Base-by-base conservation (phyloP, 2,888 invertebrate species). In the Linnaemya vulpina region DNA sequence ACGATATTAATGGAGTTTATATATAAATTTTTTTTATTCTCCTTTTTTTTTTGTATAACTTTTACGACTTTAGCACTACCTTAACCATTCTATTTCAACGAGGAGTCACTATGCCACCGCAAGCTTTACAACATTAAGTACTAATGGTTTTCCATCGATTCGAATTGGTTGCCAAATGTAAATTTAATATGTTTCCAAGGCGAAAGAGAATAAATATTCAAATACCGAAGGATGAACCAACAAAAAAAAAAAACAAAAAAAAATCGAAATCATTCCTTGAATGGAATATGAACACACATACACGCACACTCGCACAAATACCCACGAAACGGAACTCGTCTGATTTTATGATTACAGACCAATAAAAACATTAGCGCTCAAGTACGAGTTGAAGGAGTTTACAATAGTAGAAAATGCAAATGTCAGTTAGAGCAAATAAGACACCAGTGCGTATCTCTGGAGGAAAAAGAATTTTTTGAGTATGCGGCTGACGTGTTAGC, bases 271-370 rank as follows among this genome's bases (percentile, higher is more conserved):
- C 68, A 63, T 84, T 55, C 35, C 43, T 58, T 15, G 3, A 17
- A 53, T n/a, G n/a, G 25, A 60, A 62, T 13, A n/a, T 13, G 35
- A 58, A 71, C 43, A 65, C 35, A 62, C 75, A 60, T 20, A 25
- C 51, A 20, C 20, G 10, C 43, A 53, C 43, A 53, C n/a, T 53
- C 2, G 15, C 11, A 40, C 5, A 71, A 51, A 65, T 62, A 84
- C 43, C 74, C 38, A 78, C 68, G 46, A 82, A 75, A 81, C 62
- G 84, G 73, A 84, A 85, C 70, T 82, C 82, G 82, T 85, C 82
- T 85, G 85, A 85, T 85, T 85, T 85, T 85, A 85, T 85, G 85
- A 85, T 85, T 85, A 85, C 82, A 85, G 74, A 82, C 78, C 84
- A 81, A 85, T 85, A 85, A 85, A 84, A 85, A 82, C 81, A 85